Percentiles rank a stretch among this genome's conserved stretches.
Conservation (phyloP, 1,140 invertebrate species). For the Aleiodes sp. region DNA sequence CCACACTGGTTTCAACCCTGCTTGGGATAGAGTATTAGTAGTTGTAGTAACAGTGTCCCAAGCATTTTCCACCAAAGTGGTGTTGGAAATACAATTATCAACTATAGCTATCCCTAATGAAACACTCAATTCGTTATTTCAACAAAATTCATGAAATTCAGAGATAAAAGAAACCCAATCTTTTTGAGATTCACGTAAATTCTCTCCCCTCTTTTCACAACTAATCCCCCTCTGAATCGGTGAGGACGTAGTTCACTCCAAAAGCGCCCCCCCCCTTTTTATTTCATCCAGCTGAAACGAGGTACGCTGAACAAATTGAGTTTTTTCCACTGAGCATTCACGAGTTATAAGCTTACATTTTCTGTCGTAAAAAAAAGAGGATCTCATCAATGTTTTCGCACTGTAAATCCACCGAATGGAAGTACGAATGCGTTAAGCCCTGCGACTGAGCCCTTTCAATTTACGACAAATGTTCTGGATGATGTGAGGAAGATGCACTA, state of each 20-base stretch:
- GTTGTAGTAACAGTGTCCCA: conserved; percentile 30
- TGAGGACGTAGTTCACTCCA: neutral
- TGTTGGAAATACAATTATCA: conserved; percentile 64
- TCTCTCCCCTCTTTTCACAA: no score
- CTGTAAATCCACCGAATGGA: neutral
- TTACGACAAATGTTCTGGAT: conserved; percentile 8
- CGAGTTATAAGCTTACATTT: conserved; percentile 11
- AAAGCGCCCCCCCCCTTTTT: conserved; percentile 6
- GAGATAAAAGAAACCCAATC: neutral
- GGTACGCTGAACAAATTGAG: neutral
- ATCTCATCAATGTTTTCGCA: conserved; percentile 27
- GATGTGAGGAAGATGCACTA: neutral
- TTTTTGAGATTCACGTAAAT: neutral
- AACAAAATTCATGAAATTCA: neutral
- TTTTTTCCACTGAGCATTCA: neutral
- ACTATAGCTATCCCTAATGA: conserved; percentile 63
- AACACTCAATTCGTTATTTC: conserved; percentile 54
- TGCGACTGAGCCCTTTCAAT: neutral
- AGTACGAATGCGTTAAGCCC: conserved; percentile 13
- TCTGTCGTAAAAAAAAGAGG: neutral
- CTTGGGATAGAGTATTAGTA: no score
- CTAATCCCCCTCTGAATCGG: neutral
- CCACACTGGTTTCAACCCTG: conserved; percentile 50
- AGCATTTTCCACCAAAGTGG: conserved; percentile 63
- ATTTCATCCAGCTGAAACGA: neutral